Evolutionary conservation across 2,113 vertebrate genomes (phyloP), one percentile per base, ranked within the genome.

Genomic region (Dromaius novaehollandiae): DNA sequence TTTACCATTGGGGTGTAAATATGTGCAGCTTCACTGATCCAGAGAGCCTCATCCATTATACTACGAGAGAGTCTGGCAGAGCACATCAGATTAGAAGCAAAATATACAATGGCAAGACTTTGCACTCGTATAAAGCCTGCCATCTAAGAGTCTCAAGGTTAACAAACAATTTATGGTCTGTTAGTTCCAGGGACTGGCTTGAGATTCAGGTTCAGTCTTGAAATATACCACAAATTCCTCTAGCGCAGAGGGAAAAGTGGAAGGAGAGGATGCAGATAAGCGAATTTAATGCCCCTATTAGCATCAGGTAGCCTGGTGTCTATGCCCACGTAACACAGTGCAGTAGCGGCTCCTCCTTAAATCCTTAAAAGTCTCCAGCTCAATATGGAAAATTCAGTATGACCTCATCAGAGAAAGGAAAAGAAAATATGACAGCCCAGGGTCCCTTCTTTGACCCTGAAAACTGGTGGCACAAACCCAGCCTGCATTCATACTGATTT

Each of bases 161-260:
- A 90, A 89, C 42, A 87, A 90, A 78, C 11, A 75, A 60, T 75
- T 95, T 90, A 92, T 70, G 26, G 13, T 68, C 65, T 93, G 20
- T 42, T 81, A 78, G 40, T 71, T 95, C 55, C 73, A 84, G 36
- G 25, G 36, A 58, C 50, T 60, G 18, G 36, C 38, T 24, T 74
- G 65, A 86, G 40, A 80, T 81, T 48, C 11, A 38, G 34, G n/a
- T 66, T 66, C 34, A 40, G 40, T 61, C 93, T 48, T 95, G 86
- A 90, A 93, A 77, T 9, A 56, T 4, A 38, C 0, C 50, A 66
- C 46, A 88, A 40, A 63, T 81, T 78, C 77, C 75, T 36, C 50
- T 19, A 38, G 36, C 7, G 5, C 7, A 42, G 40, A 55, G 32
- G 15, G 56, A 60, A 36, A 77, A 63, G 22, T 30, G 11, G n/a